Base-by-base conservation (phyloP, 2,113 vertebrate species). In the Vulpes ferrilata region DNA sequence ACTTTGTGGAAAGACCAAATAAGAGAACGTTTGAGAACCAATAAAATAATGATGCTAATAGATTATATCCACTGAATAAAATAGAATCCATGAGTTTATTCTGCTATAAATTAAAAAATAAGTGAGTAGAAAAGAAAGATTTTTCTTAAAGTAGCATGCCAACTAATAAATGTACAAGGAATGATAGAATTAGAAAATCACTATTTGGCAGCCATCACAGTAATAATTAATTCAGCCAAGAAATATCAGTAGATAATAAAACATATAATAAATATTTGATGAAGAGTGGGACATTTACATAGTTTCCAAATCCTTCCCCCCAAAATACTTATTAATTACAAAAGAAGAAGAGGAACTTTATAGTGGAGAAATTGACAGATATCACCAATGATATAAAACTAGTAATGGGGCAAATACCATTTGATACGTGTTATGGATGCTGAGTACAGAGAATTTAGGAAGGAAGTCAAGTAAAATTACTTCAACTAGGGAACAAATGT, bases 141-240 rank as follows among this genome's bases (percentile, higher is more conserved):
- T 51, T 83, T 16, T 69, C 30, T 92, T 59, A n/a, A 88, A 95
- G 27, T 69, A 83, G 6, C 71, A 59, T 3, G n/a, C 55, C 64
- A 94, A 82, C 57, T 55, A 60, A 62, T 84, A 73, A 64, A 71
- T 85, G 53, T n/a, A 71, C 76, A 83, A 92, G n/a, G 15, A 82
- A 60, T 35, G 53, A 53, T 4, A 55, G 69, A 76, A 80, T 82
- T 53, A 83, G 53, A 83, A 96, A 84, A 83, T 88, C 32, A n/a
- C 38, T 35, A 35, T 60, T 83, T 88, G 83, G 89, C n/a, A 48
- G 12, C 22, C 69, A 57, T 78, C 15, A 38, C n/a, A 64, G 43
- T 35, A 91, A 81, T 81, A 90, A 62, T 94, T 88, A 88, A 96
- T 90, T 90, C 48, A 67, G 30, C 51, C 89, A 97, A 85, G 55